Percentiles rank a stretch among this genome's conserved stretches.
phyloP scores from a whole-genome alignment of 2,797 vertebrate species.

The Bovichtus diacanthus region DNA sequence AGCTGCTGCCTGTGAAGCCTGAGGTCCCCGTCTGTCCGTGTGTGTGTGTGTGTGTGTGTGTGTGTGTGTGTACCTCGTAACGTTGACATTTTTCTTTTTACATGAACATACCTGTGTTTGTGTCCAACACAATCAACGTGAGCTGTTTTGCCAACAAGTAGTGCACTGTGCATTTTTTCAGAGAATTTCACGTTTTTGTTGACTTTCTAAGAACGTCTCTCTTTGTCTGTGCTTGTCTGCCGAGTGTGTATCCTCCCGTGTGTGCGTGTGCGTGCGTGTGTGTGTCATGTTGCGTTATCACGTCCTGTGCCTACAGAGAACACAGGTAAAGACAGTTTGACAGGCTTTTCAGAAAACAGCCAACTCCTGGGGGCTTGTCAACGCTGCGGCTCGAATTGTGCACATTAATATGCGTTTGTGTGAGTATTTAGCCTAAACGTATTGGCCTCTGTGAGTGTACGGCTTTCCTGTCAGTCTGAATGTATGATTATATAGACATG shows the following conservation, averaged over 20 bases:
- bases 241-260: background rate
- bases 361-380: conserved; percentile 47
- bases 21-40: conserved; percentile 54
- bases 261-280: background rate
- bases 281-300: conserved; percentile 40
- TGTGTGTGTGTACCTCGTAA: background rate
- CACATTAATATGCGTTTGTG: conserved; percentile 25
- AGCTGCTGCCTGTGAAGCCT: conserved; percentile 67
- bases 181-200: background rate
- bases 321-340: conserved; percentile 58
- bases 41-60: too few relatives aligned
- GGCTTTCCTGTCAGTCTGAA: background rate
- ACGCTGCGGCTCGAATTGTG: background rate
- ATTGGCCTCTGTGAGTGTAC: background rate
- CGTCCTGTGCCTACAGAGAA: conserved; percentile 29
- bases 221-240: conserved; percentile 33
- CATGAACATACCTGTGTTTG: background rate
- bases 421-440: conserved; percentile 27
- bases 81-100: background rate
- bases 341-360: conserved; percentile 40
- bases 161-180: background rate
- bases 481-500: background rate
- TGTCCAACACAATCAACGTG: background rate
- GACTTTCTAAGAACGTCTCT: conserved; percentile 15
- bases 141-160: background rate